A percentile compares a stretch with the other conserved stretches of the same genome.
Evolutionary conservation across 23 tunicate species (phyloP).

Genomic region (Halocynthia roretzi): DNA sequence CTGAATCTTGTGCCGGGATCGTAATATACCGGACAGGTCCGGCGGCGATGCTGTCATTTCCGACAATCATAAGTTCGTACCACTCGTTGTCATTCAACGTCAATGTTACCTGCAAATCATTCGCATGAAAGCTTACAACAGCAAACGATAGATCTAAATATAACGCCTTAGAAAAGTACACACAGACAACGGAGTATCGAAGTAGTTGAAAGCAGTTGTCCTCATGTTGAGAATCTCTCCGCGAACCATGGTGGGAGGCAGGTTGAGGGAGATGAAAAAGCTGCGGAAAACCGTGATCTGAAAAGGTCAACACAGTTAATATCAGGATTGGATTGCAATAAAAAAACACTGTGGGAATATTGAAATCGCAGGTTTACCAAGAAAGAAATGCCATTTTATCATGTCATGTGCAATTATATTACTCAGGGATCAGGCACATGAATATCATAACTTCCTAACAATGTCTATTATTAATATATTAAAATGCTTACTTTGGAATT

Average conservation of each 20-base stretch:
- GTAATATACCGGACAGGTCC: slow-evolving; percentile 35
- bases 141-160: slow-evolving; percentile 1
- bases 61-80: slow-evolving; percentile 49
- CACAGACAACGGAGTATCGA: slow-evolving; percentile 39
- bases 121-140: neutral
- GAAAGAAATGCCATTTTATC: too few species aligned
- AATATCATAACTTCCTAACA: too few species aligned
- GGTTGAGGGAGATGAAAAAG: slow-evolving; percentile 65
- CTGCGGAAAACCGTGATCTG: slow-evolving; percentile 81
- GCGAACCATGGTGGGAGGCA: slow-evolving; percentile 64
- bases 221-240: slow-evolving; percentile 67
- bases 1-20: slow-evolving; percentile 46
- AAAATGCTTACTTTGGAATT: slow-evolving; percentile 7
- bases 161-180: neutral
- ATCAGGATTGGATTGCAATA: neutral
- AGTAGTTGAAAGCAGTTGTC: slow-evolving; percentile 73
- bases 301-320: slow-evolving; percentile 7
- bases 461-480: too few species aligned
- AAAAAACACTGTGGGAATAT: too few species aligned
- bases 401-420: too few species aligned
- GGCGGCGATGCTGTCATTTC: slow-evolving; percentile 33
- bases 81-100: slow-evolving; percentile 30
- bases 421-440: too few species aligned
- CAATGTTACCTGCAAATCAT: slow-evolving; percentile 33
- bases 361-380: too few species aligned